These are phyloP conservation scores for Buceros bicornis DNA, from an alignment of 2,797 vertebrate species.

Conservation along the genomic window DNA sequence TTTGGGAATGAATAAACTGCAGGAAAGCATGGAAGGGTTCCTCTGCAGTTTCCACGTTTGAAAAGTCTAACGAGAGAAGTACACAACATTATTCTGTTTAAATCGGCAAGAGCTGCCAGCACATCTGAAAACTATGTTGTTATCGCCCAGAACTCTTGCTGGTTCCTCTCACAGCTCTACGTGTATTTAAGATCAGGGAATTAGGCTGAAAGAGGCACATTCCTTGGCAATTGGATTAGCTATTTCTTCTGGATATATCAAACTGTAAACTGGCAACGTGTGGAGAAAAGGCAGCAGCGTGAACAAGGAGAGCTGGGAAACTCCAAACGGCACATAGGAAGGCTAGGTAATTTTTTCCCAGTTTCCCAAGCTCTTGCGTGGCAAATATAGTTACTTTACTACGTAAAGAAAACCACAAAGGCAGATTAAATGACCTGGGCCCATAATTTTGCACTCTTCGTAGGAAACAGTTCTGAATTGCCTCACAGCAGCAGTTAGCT, in stretches of 20 bases:
- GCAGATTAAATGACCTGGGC: neutral
- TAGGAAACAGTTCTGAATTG: neutral
- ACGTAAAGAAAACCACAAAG: neutral
- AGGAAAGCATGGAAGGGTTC: slow-evolving; percentile 24
- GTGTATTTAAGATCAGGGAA: neutral
- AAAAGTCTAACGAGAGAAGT: slow-evolving; percentile 21
- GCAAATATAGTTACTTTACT: neutral
- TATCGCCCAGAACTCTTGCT: slow-evolving; percentile 1
- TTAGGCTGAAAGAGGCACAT: neutral
- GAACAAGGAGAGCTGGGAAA: neutral
- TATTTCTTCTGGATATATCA: neutral
- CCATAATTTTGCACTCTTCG: neutral
- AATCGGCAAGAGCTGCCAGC: neutral
- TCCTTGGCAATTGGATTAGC: neutral
- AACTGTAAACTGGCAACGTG: neutral
- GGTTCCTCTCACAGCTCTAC: neutral
- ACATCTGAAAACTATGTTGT: neutral
- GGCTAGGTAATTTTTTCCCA: neutral
- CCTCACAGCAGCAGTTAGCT: neutral
- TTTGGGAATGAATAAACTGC: slow-evolving; percentile 34
- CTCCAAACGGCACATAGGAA: neutral
- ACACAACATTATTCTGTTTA: neutral
- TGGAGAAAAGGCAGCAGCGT: neutral
- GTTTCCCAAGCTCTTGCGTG: neutral
- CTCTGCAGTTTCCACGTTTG: neutral